A percentile compares a stretch with the other conserved stretches of the same genome.
These are phyloP conservation scores for Phainopepla nitens DNA, from an alignment of 2,113 vertebrate genomes.

Conservation along the genomic window DNA sequence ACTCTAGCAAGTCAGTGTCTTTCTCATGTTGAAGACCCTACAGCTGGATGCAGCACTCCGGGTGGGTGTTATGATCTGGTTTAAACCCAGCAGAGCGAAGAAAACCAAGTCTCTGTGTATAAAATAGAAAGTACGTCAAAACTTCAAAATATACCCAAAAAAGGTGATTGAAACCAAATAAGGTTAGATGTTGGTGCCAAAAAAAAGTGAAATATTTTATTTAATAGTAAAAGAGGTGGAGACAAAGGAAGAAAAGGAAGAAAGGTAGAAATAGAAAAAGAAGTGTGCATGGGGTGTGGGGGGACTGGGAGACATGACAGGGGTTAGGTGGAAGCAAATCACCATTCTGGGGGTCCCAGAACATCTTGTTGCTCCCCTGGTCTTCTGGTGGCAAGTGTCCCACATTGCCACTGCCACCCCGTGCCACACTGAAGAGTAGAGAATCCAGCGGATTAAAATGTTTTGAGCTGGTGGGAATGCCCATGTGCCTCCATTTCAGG, in stretches of 20 bases:
- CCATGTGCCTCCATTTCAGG: no score
- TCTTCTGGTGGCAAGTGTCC: background rate
- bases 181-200: background rate
- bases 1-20: no score
- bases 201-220: background rate
- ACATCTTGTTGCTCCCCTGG: background rate
- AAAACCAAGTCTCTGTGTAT: no score
- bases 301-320: background rate
- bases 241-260: background rate
- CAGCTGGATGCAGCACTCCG: no score
- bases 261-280: background rate
- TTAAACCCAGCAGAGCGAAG: no score
- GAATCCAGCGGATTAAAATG: background rate
- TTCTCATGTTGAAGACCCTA: no score
- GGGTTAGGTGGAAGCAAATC: background rate
- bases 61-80: no score
- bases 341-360: background rate
- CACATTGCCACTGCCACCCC: accelerated
- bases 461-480: background rate
- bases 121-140: no score
- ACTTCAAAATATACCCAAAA: background rate
- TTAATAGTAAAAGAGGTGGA: background rate
- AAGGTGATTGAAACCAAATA: background rate
- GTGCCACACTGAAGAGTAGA: accelerated
- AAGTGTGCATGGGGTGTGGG: background rate